Evolutionary conservation across 2,888 invertebrate genomes (phyloP).

Genomic region (Omphaloscelis lunosa): DNA sequence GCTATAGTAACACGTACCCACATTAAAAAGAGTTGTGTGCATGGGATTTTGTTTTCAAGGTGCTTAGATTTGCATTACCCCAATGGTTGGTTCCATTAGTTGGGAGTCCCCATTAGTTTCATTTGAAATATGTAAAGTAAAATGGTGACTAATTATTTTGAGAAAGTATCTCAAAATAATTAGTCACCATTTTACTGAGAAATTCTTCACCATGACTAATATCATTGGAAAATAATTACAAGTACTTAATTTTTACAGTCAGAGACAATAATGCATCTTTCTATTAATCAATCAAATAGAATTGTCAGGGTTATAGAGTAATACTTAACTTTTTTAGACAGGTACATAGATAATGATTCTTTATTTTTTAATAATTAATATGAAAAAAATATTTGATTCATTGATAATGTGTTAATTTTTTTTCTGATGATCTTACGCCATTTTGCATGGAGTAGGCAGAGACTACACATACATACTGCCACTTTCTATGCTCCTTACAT

Average conservation of each 20-base stretch:
- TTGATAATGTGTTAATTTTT: background rate
- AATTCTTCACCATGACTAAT: background rate
- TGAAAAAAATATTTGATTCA: no score
- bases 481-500: no score
- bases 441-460: no score
- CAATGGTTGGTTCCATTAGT: no score
- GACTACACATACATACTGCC: no score
- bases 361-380: background rate
- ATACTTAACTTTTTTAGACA: background rate
- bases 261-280: background rate
- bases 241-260: background rate
- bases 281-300: background rate
- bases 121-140: slow-evolving; percentile 18
- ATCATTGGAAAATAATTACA: background rate
- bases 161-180: slow-evolving; percentile 14
- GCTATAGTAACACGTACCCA: no score
- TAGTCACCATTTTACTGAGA: slow-evolving; percentile 17
- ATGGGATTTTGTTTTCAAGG: no score
- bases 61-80: no score
- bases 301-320: background rate
- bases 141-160: no score
- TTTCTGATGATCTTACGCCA: background rate
- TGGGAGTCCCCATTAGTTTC: background rate
- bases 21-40: no score
- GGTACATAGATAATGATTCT: background rate